These are phyloP conservation scores for Caerostris extrusa DNA, from an alignment of 1,140 invertebrate genomes.

Conservation along the genomic window DNA sequence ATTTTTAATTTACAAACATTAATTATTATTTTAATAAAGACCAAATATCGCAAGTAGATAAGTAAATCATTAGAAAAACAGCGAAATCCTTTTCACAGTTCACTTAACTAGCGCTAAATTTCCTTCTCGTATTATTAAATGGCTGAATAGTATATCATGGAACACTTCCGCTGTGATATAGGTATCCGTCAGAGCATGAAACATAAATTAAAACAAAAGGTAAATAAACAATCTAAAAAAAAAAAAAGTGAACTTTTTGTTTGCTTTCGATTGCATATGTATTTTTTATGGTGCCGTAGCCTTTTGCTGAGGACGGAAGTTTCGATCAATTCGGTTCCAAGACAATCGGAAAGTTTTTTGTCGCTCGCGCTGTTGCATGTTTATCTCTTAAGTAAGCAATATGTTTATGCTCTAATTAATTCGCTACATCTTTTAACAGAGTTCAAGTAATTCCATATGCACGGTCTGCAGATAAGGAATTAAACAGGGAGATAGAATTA, in stretches of 20 bases:
- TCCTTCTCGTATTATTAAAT: background rate
- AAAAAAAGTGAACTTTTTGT: background rate
- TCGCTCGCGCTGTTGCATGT: background rate
- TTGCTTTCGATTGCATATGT: background rate
- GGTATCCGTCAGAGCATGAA: background rate
- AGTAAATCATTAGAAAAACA: background rate
- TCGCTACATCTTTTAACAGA: background rate
- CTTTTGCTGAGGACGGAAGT: background rate
- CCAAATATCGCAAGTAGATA: background rate
- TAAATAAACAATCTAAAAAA: background rate
- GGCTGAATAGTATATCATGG: background rate
- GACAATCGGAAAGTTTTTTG: constrained; percentile 3
- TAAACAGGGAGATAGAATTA: background rate
- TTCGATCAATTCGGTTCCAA: background rate
- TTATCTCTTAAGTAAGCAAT: background rate
- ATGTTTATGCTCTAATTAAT: constrained; percentile 25
- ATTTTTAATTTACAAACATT: too few species aligned
- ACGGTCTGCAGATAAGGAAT: background rate
- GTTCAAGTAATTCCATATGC: background rate
- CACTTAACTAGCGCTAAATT: background rate
- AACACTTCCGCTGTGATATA: background rate
- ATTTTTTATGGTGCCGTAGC: background rate
- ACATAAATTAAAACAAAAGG: constrained; percentile 28
- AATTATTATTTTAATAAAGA: too few species aligned
- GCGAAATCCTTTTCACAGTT: background rate